phyloP scores from a whole-genome alignment of 2,113 vertebrate species.

The Eleginops maclovinus region DNA sequence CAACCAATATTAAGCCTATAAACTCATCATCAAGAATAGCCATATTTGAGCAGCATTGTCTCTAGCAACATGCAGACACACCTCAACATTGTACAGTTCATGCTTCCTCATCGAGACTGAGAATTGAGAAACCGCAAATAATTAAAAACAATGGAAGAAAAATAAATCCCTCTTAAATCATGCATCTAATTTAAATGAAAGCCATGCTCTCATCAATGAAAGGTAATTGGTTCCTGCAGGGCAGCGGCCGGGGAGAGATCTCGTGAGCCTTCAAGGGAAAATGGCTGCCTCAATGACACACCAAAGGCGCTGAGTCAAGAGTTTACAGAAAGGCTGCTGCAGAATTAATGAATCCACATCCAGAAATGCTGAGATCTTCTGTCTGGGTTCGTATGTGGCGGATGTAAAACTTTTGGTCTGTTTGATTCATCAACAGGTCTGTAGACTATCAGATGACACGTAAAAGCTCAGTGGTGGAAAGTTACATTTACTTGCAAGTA shows the following conservation, averaged over 20 bases:
- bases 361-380: constrained; percentile 23
- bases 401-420: constrained; percentile 16
- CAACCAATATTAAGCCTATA: too few species aligned
- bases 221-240: constrained; percentile 69
- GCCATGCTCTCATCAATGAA: constrained; percentile 40
- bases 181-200: constrained; percentile 48
- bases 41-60: not conserved
- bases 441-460: constrained; percentile 3
- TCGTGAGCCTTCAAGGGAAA: constrained; percentile 64
- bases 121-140: constrained; percentile 15
- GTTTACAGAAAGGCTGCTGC: constrained; percentile 50
- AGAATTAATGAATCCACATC: not conserved
- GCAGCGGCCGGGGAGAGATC: constrained; percentile 10
- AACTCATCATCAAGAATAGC: not conserved
- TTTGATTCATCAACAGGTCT: constrained; percentile 32
- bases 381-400: not conserved
- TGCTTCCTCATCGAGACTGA: not conserved
- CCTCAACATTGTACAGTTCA: not conserved
- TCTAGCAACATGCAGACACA: not conserved
- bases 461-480: too few species aligned
- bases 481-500: too few species aligned
- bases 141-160: constrained; percentile 21
- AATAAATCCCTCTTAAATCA: constrained; percentile 16
- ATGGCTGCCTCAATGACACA: constrained; percentile 73
- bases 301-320: constrained; percentile 73